Percentiles rank a stretch among this genome's conserved stretches.
phyloP scores from a whole-genome alignment of 2,113 vertebrate genomes.

The Pardalotus punctatus region DNA sequence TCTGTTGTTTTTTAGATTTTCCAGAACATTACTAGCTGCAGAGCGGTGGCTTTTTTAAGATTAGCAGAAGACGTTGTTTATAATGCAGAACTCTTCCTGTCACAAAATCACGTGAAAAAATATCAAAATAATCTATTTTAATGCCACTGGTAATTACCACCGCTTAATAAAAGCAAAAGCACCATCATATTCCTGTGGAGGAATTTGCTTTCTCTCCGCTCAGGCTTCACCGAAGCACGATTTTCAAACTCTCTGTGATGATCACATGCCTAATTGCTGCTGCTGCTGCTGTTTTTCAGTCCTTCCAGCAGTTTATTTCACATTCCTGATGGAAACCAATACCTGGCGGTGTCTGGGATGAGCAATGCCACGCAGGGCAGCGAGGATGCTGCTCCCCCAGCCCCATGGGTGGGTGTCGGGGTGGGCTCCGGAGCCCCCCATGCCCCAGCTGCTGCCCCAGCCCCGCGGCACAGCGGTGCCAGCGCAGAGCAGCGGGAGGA shows the following conservation, averaged over 20 bases:
- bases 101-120: neutral
- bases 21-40: neutral
- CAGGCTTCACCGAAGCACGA: neutral
- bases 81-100: neutral
- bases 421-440: neutral
- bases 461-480: slow-evolving; percentile 12
- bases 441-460: too few species aligned
- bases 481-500: neutral
- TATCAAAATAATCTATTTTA: neutral
- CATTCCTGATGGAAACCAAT: neutral
- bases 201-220: neutral
- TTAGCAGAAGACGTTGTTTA: neutral
- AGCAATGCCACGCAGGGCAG: too few species aligned
- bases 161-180: neutral
- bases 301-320: neutral
- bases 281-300: neutral
- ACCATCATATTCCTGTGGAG: neutral
- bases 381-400: too few species aligned
- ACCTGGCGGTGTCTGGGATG: neutral
- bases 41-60: neutral
- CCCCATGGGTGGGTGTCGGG: fast-evolving
- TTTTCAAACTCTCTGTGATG: neutral
- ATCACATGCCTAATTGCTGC: neutral
- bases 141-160: neutral
- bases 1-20: neutral